Evolutionary conservation across 1,140 invertebrate species (phyloP), one percentile per base, ranked within the genome.

Genomic region (Neocloeon triangulifer): DNA sequence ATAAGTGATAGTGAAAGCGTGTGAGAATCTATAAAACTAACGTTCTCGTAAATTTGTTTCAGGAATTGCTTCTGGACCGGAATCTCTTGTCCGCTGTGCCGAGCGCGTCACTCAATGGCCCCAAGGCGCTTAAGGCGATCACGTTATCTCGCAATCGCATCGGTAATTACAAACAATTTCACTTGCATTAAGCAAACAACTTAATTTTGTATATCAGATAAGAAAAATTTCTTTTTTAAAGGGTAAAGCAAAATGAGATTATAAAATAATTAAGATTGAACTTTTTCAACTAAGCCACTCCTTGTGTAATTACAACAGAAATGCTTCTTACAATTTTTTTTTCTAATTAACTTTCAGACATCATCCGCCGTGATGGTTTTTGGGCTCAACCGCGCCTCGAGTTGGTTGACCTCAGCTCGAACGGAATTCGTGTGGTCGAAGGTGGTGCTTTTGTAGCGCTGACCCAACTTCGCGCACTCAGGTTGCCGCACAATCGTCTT

Each of bases 81-180:
- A 89, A 89, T 49, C 70, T 75, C 45, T 55, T 86, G 34, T 61
- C 58, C 19, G 48, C 50, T 4, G 64, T 85, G n/a, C 81, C 81
- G 3, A 69, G 68, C 5, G 57, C 64, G 9, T 78, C 78, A 0
- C 50, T 88, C 5, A 79, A 80, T 44, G 77, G 77, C 16, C 79
- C 79, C 4, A 61, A 56, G 43, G 59, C 65, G 12, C 52, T 88
- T 32, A 64, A 62, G 46, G 55, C 71, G 37, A 50, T 89, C 8
- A 73, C 76, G 8, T 49, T 86, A 13, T 61, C 64, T 36, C 59
- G 69, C 37, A 89, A 89, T 51, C 61, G 69, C 48, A 85, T 88
- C 41, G 66, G 79, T 85, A 66, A 63, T 53, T 45, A 31, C 14
- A 28, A 25, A 18, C 44, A n/a, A n/a, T n/a, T n/a, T n/a, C n/a